phyloP scores from a whole-genome alignment of 2,888 invertebrate species.

The Andrena praecox region DNA sequence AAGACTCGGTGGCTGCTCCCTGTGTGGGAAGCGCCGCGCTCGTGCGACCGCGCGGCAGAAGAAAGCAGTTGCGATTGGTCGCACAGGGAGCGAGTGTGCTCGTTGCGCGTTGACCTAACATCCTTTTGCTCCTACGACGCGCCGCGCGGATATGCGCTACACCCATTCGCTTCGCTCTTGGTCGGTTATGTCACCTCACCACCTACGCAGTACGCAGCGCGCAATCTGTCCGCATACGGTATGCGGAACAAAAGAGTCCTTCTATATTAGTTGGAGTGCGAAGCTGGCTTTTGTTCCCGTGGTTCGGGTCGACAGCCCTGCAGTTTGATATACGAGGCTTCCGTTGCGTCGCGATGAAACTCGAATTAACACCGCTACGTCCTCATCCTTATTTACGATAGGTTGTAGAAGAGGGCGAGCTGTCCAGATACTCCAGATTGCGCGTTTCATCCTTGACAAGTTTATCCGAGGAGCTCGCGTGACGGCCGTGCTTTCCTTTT shows the following conservation, averaged over 20 bases:
- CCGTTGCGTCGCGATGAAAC: background rate
- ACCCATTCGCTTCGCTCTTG: background rate
- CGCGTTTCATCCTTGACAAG: background rate
- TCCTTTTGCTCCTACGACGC: background rate
- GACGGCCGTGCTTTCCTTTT: slow-evolving; percentile 5
- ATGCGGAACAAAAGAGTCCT: background rate
- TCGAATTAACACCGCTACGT: background rate
- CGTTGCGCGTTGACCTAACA: slow-evolving; percentile 15
- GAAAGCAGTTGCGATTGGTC: slow-evolving; percentile 7
- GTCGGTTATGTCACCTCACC: background rate
- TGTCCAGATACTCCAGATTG: background rate
- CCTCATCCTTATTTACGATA: slow-evolving; percentile 20
- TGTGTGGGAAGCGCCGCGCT: background rate
- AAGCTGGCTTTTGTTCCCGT: background rate
- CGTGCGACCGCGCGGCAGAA: background rate
- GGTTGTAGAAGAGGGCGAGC: background rate
- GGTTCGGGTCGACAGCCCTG: too few species aligned
- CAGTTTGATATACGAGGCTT: background rate
- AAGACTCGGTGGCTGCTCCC: slow-evolving; percentile 31
- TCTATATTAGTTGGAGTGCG: background rate
- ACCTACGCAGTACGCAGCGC: too few species aligned
- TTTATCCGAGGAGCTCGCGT: slow-evolving; percentile 11
- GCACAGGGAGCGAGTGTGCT: slow-evolving; percentile 9
- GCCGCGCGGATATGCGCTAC: background rate
- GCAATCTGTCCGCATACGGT: background rate